A percentile compares a stretch with the other conserved stretches of the same genome.
Evolutionary conservation across 1,140 invertebrate species (phyloP).

Genomic region (Zaprionus tsacasi): DNA sequence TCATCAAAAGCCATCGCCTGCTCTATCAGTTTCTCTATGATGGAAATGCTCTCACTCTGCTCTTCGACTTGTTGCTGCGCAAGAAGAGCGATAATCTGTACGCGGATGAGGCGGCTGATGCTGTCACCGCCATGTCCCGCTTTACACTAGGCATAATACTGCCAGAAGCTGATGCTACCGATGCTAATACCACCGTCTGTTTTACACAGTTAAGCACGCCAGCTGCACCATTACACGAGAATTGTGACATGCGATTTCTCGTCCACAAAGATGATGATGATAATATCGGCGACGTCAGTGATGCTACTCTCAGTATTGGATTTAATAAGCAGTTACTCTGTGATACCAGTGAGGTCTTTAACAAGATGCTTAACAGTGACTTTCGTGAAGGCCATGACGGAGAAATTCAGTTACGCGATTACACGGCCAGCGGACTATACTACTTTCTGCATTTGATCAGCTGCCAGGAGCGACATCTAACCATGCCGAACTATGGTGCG

Average conservation of each 20-base stretch:
- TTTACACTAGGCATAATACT: constrained; percentile 70
- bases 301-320: constrained; percentile 51
- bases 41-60: constrained; percentile 67
- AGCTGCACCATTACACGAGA: constrained; percentile 37
- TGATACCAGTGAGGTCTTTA: constrained; percentile 80
- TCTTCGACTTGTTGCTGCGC: constrained; percentile 74
- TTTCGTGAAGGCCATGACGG: constrained; percentile 78
- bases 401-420: constrained; percentile 73
- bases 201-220: constrained; percentile 24
- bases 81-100: constrained; percentile 68
- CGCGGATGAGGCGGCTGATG: constrained; percentile 74
- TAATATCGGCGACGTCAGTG: background rate
- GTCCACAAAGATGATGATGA: constrained; percentile 33
- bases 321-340: constrained; percentile 82
- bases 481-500: constrained; percentile 61
- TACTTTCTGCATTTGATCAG: constrained; percentile 79
- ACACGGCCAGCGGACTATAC: constrained; percentile 65
- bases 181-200: constrained; percentile 43
- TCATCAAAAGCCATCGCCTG: constrained; percentile 74
- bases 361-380: constrained; percentile 81
- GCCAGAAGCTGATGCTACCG: constrained; percentile 48
- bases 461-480: constrained; percentile 55
- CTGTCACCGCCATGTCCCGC: constrained; percentile 71
- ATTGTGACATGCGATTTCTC: constrained; percentile 80
- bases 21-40: constrained; percentile 80